Conservation (phyloP, 2,888 invertebrate species). For the Cistogaster globosa region DNA sequence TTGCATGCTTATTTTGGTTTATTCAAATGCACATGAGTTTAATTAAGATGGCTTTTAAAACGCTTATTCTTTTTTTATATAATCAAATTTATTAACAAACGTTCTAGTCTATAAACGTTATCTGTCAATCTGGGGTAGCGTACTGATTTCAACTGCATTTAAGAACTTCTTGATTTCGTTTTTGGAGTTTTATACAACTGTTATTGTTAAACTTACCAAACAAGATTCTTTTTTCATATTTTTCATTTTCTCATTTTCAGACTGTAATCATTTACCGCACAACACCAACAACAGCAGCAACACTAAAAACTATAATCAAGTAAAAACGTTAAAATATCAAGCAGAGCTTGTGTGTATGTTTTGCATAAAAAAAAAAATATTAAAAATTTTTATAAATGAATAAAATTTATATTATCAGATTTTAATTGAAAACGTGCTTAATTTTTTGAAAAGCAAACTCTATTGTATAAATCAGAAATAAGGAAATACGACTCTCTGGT, state of each 20-base stretch:
- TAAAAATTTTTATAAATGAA: slow-evolving; percentile 43
- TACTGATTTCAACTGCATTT: slow-evolving; percentile 34
- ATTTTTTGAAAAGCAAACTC: slow-evolving; percentile 56
- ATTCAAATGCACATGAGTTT: neutral
- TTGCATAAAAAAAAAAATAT: slow-evolving; percentile 29
- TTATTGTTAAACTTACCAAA: slow-evolving; percentile 37
- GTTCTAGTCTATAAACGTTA: neutral
- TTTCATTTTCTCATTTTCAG: slow-evolving; percentile 45
- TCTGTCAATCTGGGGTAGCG: slow-evolving; percentile 2
- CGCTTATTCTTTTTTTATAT: neutral
- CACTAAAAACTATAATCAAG: slow-evolving; percentile 3
- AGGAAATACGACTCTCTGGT: neutral
- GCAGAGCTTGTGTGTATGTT: neutral
- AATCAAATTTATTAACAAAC: neutral
- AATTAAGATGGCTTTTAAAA: neutral
- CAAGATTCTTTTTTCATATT: slow-evolving; percentile 30
- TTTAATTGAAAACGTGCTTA: slow-evolving; percentile 78
- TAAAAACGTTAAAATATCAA: slow-evolving; percentile 27
- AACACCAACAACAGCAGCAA: slow-evolving; percentile 2
- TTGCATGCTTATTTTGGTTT: slow-evolving; percentile 3
- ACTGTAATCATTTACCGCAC: slow-evolving; percentile 50
- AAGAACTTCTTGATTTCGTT: slow-evolving; percentile 28
- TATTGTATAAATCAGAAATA: neutral
- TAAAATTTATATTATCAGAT: slow-evolving; percentile 66
- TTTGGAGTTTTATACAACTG: slow-evolving; percentile 15